Conservation (phyloP, 2,797 vertebrate species). For the Aphelocoma californica region DNA sequence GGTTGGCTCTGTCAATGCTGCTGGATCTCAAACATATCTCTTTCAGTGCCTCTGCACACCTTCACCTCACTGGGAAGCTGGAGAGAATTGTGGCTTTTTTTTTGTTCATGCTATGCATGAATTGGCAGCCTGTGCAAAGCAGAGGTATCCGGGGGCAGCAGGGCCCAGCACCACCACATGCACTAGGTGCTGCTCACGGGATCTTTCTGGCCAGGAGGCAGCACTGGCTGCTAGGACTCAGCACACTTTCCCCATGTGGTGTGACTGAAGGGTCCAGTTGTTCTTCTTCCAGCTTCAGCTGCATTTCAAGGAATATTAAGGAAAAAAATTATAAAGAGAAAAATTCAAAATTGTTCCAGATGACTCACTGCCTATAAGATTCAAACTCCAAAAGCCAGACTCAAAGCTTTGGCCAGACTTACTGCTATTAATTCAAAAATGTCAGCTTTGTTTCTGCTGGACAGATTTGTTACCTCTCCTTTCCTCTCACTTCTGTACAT, state of each 20-base stretch:
- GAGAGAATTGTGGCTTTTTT: neutral
- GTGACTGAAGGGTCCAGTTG: neutral
- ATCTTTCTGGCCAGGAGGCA: neutral
- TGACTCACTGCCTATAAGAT: constrained; percentile 13
- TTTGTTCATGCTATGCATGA: neutral
- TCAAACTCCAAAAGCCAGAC: neutral
- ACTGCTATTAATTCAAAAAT: constrained; percentile 31
- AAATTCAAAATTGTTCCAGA: constrained; percentile 44
- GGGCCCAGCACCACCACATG: rapidly evolving
- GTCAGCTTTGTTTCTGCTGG: constrained; percentile 43
- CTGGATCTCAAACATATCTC: constrained; percentile 43
- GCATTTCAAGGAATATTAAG: constrained; percentile 36
- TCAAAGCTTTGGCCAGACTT: constrained; percentile 44
- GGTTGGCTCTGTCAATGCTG: neutral
- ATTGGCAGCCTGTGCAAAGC: neutral
- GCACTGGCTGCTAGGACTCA: neutral
- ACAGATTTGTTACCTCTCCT: neutral
- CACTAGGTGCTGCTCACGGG: rapidly evolving
- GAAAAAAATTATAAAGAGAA: neutral
- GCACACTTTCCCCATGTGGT: neutral
- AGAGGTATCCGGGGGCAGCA: neutral
- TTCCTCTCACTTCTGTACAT: neutral
- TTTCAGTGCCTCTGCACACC: neutral
- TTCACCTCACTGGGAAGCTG: neutral
- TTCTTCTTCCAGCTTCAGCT: constrained; percentile 40